Evolutionary conservation across 2,113 vertebrate genomes (phyloP), one percentile per base, ranked within the genome.

Genomic region (Balaeniceps rex): DNA sequence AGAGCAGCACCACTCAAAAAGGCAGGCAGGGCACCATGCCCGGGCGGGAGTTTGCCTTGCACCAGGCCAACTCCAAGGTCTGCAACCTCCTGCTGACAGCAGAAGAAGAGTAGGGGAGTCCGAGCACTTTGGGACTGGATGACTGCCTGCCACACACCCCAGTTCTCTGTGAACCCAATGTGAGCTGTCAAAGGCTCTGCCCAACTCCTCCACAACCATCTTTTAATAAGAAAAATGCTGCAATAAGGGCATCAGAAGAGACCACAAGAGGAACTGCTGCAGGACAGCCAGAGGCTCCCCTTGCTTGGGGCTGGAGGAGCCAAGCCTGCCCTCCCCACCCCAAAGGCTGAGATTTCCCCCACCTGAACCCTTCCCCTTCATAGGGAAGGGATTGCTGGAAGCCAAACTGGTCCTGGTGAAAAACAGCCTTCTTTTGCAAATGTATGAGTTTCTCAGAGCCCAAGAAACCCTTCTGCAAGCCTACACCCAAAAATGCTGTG

Each of bases 1-100:
- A 74, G 71, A 83, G 64, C 76, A 93, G 63, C 55, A 83, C 60
- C 1, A 0, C 75, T 31, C 89, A 74, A 42, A 98, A 93, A 64
- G 86, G 95, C 81, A 94, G 96, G 49, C 58, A 14, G 4, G 85
- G 87, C 54, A 65, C 44, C 1, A 0, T 94, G 52, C 83, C 97
- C 0, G 97, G 88, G 4, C 70, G 36, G 77, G 95, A 97, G 34
- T 46, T 98, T 12, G 91, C 97, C 47, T 88, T 98, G 87, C 96
- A 98, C 61, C 44, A 2, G 21, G 87, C 90, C 78, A 98, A 98
- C 81, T 97, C 98, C 14, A 83, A 86, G 64, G 83, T 97, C 96
- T 98, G 98, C 93, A 97, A 44, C 36, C 69, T 93, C 78, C 63
- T 98, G 80, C 94, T 97, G 71, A 7, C 21, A 1, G 64, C n/a